Evolutionary conservation across 2,888 invertebrate species (phyloP), one percentile per base, ranked within the genome.

Genomic region (Agapostemon virescens): DNA sequence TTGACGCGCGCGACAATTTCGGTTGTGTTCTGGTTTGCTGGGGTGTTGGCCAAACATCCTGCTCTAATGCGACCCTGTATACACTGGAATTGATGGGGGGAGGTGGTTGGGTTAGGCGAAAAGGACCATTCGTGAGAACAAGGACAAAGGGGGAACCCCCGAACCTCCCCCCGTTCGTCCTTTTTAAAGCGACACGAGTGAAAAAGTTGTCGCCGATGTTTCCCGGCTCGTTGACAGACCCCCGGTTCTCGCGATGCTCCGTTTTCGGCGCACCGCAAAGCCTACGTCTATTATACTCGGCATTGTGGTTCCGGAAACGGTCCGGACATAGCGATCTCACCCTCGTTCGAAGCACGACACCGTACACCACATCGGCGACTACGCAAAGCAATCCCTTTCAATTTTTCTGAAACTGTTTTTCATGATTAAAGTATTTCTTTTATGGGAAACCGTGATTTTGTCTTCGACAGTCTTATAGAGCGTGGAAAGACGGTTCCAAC

Each of bases 11-110:
- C 75, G 74, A 79, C 82, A 81, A 84, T 81, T 84, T 74, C 75
- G 82, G 83, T 85, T 78, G 83, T 78, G 83, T 74, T 82, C 82
- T 79, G 81, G 79, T 81, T 49, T 77, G 69, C 63, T 52, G 74
- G 87, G 84, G 82, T 87, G 87, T 87, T 88, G 79, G 84, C 86
- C 88, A 88, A 88, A 89, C 88, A 86, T 75, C 81, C 72, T 78
- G 79, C 80, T 66, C 85, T 86, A 85, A 89, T 87, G 75, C 84
- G 81, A 76, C 77, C 73, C 78, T 69, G 61, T 71, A 71, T 67
- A 77, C n/a, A 69, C 23, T 38, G 49, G 9, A 0, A 26, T 20
- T n/a, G 42, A 26, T 20, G 69, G 20, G 52, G 2, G 49, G 33
- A 30, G 52, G 64, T 11, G 63, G 33, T 2, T 17, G 71, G 74